Conservation (phyloP, 1,140 invertebrate genomes). For the Cydia strobilella region DNA sequence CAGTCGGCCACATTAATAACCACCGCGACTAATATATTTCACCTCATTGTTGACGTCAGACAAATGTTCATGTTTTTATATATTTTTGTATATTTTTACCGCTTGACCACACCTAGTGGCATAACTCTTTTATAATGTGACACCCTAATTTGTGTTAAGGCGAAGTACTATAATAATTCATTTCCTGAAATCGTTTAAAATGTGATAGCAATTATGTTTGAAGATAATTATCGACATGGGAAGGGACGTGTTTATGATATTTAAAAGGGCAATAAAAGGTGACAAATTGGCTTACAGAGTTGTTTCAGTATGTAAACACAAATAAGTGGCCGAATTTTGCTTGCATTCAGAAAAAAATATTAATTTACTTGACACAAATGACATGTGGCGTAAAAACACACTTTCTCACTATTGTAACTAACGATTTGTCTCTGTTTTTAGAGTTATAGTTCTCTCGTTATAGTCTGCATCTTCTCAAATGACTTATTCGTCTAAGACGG, state of each 20-base stretch:
- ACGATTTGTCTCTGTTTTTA: no score
- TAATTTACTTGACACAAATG: not conserved
- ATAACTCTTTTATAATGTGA: slow-evolving; percentile 30
- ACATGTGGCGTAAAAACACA: not conserved
- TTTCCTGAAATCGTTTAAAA: not conserved
- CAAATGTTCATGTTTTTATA: slow-evolving; percentile 29
- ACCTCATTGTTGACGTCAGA: not conserved
- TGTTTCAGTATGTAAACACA: not conserved
- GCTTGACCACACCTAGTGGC: not conserved
- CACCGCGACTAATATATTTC: slow-evolving; percentile 16
- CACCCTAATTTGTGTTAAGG: slow-evolving; percentile 23
- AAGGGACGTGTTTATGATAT: not conserved
- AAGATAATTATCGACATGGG: not conserved
- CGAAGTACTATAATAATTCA: slow-evolving; percentile 1
- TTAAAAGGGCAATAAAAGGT: not conserved
- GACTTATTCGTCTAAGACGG: no score
- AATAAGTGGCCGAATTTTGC: not conserved
- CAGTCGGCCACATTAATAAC: not conserved
- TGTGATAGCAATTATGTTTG: slow-evolving; percentile 11
- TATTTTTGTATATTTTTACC: not conserved
- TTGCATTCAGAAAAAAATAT: slow-evolving; percentile 1
- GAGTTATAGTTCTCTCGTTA: no score
- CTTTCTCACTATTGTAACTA: no score
- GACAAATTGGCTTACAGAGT: not conserved
- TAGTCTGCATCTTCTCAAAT: no score